phyloP scores from a whole-genome alignment of 1,140 invertebrate species.

The Papilio xuthus region DNA sequence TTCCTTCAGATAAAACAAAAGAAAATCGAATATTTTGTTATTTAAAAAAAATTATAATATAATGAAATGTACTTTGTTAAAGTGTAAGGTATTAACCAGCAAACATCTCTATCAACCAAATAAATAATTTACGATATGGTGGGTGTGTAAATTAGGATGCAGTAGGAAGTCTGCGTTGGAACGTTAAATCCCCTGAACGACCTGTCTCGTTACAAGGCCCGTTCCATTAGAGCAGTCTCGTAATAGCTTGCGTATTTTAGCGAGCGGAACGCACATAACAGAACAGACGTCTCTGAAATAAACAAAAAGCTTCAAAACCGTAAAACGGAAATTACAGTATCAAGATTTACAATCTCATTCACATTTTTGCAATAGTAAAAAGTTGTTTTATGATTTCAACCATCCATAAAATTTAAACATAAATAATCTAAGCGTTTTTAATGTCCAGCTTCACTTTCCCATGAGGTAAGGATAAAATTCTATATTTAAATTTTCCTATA shows the following conservation, averaged over 20 bases:
- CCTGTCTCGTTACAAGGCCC: constrained; percentile 5
- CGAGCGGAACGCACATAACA: constrained; percentile 10
- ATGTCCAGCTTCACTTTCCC: background rate
- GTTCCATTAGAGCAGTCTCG: constrained; percentile 20
- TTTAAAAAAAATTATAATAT: too few relatives aligned
- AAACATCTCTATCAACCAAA: background rate
- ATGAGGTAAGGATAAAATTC: too few relatives aligned
- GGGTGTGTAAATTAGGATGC: constrained; percentile 6
- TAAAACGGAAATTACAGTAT: constrained; percentile 9
- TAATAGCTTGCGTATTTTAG: constrained; percentile 18
- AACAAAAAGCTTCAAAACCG: constrained; percentile 21
- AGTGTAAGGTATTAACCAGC: background rate
- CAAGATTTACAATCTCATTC: background rate
- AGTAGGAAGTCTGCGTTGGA: constrained; percentile 9
- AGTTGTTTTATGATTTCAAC: background rate
- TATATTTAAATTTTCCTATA: too few relatives aligned
- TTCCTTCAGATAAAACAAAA: too few relatives aligned
- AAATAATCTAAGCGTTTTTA: too few relatives aligned
- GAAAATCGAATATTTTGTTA: background rate
- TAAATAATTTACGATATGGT: background rate
- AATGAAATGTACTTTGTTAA: background rate
- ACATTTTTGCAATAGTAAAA: background rate
- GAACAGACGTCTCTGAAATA: background rate
- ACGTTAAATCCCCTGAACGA: constrained; percentile 23
- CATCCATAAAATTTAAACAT: background rate